phyloP scores from a whole-genome alignment of 2,888 invertebrate genomes.

The Apoderus coryli region DNA sequence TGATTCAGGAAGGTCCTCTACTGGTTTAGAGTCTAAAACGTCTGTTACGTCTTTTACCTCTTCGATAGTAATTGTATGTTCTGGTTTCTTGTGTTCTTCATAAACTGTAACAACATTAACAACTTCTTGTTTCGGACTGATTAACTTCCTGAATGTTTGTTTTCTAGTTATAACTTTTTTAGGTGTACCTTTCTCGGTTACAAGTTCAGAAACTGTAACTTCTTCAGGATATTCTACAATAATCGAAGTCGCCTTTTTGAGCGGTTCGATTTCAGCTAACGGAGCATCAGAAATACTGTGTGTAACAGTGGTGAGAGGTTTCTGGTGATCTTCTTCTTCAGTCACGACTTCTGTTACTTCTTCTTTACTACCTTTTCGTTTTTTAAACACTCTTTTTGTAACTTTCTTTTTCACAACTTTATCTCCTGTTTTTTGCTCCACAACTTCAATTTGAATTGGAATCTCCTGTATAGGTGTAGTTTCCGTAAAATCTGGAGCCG shows the following conservation, averaged over 20 bases:
- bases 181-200: conserved; percentile 19
- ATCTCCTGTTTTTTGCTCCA: conserved; percentile 17
- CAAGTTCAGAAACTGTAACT: conserved; percentile 19
- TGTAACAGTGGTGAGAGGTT: conserved; percentile 15
- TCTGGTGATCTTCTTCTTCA: conserved; percentile 14
- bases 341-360: conserved; percentile 26
- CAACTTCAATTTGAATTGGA: conserved; percentile 28
- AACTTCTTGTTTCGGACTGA: conserved; percentile 23
- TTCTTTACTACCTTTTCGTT: conserved; percentile 27
- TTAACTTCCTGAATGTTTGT: conserved; percentile 26
- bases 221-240: conserved; percentile 22
- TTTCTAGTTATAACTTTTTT: conserved; percentile 24
- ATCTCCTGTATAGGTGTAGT: conserved; percentile 20
- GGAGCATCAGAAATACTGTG: conserved; percentile 10
- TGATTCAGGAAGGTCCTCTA: conserved; percentile 20
- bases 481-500: conserved; percentile 23
- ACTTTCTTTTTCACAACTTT: conserved; percentile 27
- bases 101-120: conserved; percentile 34
- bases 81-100: conserved; percentile 32
- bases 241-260: conserved; percentile 18
- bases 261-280: conserved; percentile 13
- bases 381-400: conserved; percentile 34
- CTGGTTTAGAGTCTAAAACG: conserved; percentile 14
- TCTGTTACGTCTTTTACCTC: conserved; percentile 20
- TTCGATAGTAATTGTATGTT: conserved; percentile 23